Evolutionary conservation across 2,888 invertebrate species (phyloP), one percentile per base, ranked within the genome.

Genomic region (Pseudococcus viburni): DNA sequence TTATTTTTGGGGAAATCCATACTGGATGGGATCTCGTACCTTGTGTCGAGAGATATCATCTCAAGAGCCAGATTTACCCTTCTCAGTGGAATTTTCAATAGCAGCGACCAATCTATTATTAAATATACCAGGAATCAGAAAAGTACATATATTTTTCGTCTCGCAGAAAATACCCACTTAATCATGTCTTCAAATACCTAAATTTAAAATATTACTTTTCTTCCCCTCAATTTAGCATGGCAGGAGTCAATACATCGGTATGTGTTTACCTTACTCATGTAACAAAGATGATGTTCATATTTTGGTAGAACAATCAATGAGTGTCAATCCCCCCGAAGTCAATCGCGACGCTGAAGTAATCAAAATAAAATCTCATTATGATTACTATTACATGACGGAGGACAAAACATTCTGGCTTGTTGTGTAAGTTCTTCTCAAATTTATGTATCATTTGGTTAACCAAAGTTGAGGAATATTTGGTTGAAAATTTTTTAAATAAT

Each of bases 1-100:
- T 91, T 96, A 95, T 93, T 95, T 95, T 92, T 96, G 95, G 94
- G 96, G 96, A 89, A 96, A 96, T 88, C 90, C 95, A 91, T 96
- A 95, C 92, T 96, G 95, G 95, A 94, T 95, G 89, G 96, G 96
- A 89, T 96, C 96, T 0, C 93, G 94, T 89, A 94, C 94, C 90
- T 93, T 95, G 59, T 96, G 96, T 91, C 87, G 88, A 55, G 90
- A 91, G 91, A 91, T 90, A 89, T 90, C 89, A 87, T 91, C 86
- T 87, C 90, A 77, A 90, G 91, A 90, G 8, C 91, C 91, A 15
- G 89, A 91, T 1, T 94, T 95, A 0, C 95, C 95, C 73, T 95
- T 95, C 91, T 91, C 93, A 68, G 94, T 95, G 0, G 94, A 94
- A 89, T 96, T 95, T 92, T 95, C 93, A 92, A 93, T 94, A 89